Percentiles rank a stretch among this genome's conserved stretches.
These are phyloP conservation scores for Camarhynchus parvulus DNA, from an alignment of 2,113 vertebrate genomes.

Conservation along the genomic window DNA sequence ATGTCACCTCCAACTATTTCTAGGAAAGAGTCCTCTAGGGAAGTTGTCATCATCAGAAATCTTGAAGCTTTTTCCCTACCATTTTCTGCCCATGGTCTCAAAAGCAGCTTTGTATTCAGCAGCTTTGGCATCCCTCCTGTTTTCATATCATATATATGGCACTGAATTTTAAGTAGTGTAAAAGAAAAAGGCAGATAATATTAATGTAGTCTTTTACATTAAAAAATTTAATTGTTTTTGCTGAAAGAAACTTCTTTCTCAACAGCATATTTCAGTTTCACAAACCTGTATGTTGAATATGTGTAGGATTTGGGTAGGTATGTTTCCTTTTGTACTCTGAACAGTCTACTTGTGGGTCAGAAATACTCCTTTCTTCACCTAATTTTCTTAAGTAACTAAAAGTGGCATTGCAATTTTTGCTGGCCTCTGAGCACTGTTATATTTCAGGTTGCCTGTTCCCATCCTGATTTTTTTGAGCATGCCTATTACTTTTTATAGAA, in stretches of 20 bases:
- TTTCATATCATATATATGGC: not conserved
- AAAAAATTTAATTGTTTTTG: not conserved
- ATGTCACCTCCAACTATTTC: not conserved
- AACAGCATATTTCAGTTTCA: not conserved
- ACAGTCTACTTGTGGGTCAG: not conserved
- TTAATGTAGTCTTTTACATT: not conserved
- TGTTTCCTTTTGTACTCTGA: not conserved
- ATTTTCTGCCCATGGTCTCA: not conserved
- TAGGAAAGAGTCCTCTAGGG: not conserved
- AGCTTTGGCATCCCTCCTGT: not conserved
- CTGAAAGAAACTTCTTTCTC: not conserved
- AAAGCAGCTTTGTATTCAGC: not conserved
- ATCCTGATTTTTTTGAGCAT: not conserved
- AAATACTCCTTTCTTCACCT: not conserved
- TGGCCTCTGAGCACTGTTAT: not conserved
- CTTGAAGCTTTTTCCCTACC: not conserved
- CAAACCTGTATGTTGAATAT: not conserved
- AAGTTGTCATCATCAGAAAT: not conserved
- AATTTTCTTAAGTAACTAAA: not conserved
- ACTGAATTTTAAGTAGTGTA: not conserved
- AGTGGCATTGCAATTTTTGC: not conserved
- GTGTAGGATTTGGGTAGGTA: not conserved
- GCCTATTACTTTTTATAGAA: not conserved
- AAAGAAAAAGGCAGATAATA: not conserved
- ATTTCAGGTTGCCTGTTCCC: not conserved